Evolutionary conservation across 1,140 invertebrate genomes (phyloP), one percentile per base, ranked within the genome.

Genomic region (Eupristina koningsbergeri): DNA sequence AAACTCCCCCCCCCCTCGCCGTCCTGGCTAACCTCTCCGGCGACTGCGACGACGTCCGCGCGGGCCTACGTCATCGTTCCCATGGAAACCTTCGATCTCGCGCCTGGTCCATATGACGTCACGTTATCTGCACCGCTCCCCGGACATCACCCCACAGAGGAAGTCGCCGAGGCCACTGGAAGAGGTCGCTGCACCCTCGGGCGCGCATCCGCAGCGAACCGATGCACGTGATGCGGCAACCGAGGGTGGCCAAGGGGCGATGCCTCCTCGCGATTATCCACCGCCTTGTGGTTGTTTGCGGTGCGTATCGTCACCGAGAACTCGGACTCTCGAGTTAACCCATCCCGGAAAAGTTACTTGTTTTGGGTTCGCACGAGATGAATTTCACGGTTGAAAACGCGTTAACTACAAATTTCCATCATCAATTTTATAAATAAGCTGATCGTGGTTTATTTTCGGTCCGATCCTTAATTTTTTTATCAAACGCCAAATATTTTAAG

Each of bases 61-160:
- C 79, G 50, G 29, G 36, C 11, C 78, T 71, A 86, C 86, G 85
- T 87, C 86, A 87, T 80, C 79, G 83, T 87, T 64, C 76, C 86
- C 85, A 87, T 84, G 85, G 86, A 15, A 83, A 87, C 86, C 64
- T 29, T 34, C 69, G 69, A 73, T 63, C 31, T 36, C 47, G 22
- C 69, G 69, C 41, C 36, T 47, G 69, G 39, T 50, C 26, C 45
- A 19, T n/a, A 75, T 75, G 81, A 64, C 73, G 74, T 64, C 45
- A 67, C 63, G 36, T n/a, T n/a, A 11, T 34, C 73, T 50, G 45
- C 73, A 75, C 29, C 45, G 29, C 64, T 34, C 45, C 45, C 26
- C n/a, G 41, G 41, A 31, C 71, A 17, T 58, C 63, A 26, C 11
- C 41, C 64, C 64, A 34, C 64, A 3, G 41, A n/a, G 64, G 83